phyloP scores from a whole-genome alignment of 2,797 vertebrate genomes.

The Myotis myotis region DNA sequence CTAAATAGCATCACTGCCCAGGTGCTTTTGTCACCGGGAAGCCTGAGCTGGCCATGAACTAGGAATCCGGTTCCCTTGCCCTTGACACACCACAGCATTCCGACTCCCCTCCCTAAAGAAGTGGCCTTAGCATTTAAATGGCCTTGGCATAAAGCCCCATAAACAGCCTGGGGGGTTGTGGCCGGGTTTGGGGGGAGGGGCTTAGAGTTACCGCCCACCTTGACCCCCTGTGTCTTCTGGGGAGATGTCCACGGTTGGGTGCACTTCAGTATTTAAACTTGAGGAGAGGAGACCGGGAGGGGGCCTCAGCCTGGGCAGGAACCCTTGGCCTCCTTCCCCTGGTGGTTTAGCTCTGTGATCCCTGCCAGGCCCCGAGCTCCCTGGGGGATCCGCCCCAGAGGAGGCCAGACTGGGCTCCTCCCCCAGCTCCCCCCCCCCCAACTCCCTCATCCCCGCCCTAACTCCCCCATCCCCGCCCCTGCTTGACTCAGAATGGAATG shows the following conservation, averaged over 20 bases:
- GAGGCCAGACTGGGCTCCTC: conserved; percentile 49
- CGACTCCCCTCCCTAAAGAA: neutral
- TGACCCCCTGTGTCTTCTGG: neutral
- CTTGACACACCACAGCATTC: neutral
- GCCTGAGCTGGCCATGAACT: neutral
- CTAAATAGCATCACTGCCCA: neutral
- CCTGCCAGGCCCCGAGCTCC: conserved; percentile 42
- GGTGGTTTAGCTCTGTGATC: neutral
- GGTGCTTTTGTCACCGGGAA: neutral
- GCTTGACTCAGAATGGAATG: conserved; percentile 64
- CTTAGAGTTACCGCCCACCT: neutral
- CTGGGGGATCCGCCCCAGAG: conserved; percentile 45
- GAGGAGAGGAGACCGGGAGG: neutral
- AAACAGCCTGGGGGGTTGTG: neutral
- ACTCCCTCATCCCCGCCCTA: conserved; percentile 45
- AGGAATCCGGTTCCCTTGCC: conserved; percentile 8
- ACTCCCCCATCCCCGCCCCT: conserved; percentile 53
- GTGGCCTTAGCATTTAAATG: conserved; percentile 70
- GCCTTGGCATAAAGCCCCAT: conserved; percentile 35
- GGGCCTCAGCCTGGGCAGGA: neutral
- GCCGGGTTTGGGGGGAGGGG: neutral
- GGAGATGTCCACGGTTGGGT: neutral
- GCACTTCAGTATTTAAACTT: neutral
- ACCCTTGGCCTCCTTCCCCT: neutral
- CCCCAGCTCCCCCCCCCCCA: neutral